Evolutionary conservation across 2,797 vertebrate species (phyloP).

Genomic region (Malurus splendens): DNA sequence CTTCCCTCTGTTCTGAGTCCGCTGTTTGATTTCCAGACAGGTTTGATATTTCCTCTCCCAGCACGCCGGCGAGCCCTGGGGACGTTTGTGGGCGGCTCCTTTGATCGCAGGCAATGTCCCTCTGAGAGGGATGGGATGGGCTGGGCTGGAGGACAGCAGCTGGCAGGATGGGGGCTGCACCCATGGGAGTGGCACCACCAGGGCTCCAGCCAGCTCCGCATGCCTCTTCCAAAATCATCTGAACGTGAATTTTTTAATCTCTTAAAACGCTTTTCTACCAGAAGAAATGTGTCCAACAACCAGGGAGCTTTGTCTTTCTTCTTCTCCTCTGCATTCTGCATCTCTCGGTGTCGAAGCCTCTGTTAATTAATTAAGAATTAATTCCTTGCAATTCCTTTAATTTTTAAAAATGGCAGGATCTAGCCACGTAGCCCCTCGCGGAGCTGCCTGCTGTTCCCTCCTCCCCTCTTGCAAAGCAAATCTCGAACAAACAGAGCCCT

Average conservation of each 20-base stretch:
- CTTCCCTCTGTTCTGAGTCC: not conserved
- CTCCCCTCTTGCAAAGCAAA: not conserved
- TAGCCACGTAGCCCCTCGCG: rapidly evolving
- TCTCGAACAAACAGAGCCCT: not conserved
- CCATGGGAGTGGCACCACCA: not conserved
- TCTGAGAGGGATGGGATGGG: not conserved
- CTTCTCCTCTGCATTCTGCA: not conserved
- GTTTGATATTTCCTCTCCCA: not conserved
- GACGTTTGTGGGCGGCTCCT: not conserved
- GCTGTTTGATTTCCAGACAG: constrained; percentile 14
- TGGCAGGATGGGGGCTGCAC: not conserved
- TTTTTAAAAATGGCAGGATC: not conserved
- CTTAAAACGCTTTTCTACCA: not conserved
- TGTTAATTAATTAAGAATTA: constrained; percentile 13
- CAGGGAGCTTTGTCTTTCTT: not conserved
- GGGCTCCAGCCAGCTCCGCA: not conserved
- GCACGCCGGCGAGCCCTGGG: not conserved
- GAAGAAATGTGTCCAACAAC: not conserved
- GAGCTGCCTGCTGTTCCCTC: not conserved
- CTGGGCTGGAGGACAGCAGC: not conserved
- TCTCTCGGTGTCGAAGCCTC: not conserved
- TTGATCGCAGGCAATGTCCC: not conserved
- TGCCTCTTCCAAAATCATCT: not conserved
- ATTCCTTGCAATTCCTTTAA: not conserved
- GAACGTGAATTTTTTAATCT: not conserved